phyloP scores from a whole-genome alignment of 2,113 vertebrate genomes.

The Gobius niger region DNA sequence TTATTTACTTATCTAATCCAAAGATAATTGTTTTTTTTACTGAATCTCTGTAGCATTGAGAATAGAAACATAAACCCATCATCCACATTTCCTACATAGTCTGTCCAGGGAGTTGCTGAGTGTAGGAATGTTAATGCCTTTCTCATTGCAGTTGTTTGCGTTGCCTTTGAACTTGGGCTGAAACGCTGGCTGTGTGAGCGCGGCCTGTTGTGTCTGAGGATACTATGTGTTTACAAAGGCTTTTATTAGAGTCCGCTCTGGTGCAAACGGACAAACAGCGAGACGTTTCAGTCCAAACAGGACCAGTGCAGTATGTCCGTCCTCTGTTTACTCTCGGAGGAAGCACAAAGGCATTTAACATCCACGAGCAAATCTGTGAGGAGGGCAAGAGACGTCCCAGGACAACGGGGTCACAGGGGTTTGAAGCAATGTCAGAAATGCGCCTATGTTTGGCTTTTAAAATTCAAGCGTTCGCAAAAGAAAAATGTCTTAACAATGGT shows the following conservation, averaged over 20 bases:
- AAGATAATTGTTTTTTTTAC: neutral
- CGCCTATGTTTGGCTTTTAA: no score
- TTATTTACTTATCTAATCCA: no score
- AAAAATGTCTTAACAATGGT: no score
- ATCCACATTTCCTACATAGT: neutral
- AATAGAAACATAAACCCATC: neutral
- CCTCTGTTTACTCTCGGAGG: neutral
- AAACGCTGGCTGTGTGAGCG: no score
- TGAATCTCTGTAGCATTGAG: neutral
- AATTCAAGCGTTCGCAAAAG: no score
- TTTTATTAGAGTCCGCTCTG: slow-evolving; percentile 37
- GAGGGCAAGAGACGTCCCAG: neutral
- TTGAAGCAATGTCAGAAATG: neutral
- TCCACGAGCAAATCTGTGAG: neutral
- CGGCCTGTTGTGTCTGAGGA: slow-evolving; percentile 5
- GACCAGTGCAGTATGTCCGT: neutral
- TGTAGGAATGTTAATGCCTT: neutral
- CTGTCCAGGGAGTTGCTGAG: neutral
- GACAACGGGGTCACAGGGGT: neutral
- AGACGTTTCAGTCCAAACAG: neutral
- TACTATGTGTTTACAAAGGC: slow-evolving; percentile 27
- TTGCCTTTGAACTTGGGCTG: slow-evolving; percentile 1
- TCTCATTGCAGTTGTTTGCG: neutral
- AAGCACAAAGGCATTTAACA: neutral
- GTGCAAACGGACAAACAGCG: slow-evolving; percentile 1